phyloP scores from a whole-genome alignment of 1,140 invertebrate species.

The Ostrea edulis region DNA sequence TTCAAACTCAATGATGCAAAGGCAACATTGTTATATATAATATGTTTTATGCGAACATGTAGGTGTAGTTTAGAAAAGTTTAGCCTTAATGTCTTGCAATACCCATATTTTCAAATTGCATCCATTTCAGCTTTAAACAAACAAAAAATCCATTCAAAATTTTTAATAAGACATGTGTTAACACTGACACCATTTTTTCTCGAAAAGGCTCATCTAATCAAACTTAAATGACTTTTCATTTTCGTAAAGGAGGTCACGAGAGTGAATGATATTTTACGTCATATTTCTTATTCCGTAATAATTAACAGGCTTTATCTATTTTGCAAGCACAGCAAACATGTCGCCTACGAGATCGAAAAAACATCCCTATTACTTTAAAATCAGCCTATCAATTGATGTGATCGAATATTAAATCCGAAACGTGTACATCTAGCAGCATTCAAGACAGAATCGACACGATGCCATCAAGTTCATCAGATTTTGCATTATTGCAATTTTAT shows the following conservation, averaged over 20 bases:
- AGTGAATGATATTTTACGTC: background rate
- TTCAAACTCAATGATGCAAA: no score
- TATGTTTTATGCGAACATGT: no score
- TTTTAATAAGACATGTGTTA: background rate
- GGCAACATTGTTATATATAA: no score
- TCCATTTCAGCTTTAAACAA: no score
- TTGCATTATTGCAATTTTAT: background rate
- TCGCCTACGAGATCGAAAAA: constrained; percentile 12
- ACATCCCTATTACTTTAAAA: constrained; percentile 1
- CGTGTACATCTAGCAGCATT: constrained; percentile 9
- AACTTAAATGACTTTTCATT: background rate
- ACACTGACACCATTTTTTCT: background rate
- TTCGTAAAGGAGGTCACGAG: background rate
- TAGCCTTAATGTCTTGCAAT: no score
- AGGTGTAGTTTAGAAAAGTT: no score
- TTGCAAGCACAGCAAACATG: background rate
- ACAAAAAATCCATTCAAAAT: no score
- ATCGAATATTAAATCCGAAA: background rate
- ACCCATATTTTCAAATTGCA: no score
- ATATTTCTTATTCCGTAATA: background rate
- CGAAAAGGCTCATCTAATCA: background rate
- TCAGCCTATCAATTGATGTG: background rate
- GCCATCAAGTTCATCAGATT: constrained; percentile 11
- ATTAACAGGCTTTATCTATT: background rate
- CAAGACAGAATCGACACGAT: background rate